These are phyloP conservation scores for Babyrousa celebensis DNA, from an alignment of 2,797 vertebrate genomes.

Conservation along the genomic window DNA sequence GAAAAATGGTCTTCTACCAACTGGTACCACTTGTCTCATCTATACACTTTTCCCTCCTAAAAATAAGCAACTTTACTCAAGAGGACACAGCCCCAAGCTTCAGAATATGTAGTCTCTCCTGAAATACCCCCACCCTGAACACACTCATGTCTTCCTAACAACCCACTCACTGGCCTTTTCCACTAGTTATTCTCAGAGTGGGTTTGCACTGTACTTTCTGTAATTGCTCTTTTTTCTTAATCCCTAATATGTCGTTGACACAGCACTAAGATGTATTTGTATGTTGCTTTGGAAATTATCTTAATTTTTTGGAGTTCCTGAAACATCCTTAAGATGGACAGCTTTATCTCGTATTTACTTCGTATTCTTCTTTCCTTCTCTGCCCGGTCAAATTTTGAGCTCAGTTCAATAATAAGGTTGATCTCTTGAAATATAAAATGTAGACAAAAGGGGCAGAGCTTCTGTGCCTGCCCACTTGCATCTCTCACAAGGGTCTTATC, in stretches of 20 bases:
- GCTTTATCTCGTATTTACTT: not conserved
- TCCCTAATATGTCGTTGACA: not conserved
- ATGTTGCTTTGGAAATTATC: not conserved
- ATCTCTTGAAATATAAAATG: not conserved
- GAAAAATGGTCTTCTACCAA: not conserved
- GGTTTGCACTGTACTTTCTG: not conserved
- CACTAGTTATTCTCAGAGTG: not conserved
- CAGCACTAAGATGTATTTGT: not conserved
- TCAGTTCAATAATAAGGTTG: not conserved
- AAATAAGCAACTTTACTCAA: not conserved
- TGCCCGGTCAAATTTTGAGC: not conserved
- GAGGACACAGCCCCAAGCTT: not conserved
- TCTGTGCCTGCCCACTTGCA: no score
- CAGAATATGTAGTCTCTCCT: not conserved
- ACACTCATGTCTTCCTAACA: not conserved
- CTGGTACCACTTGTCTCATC: not conserved
- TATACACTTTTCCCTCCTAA: not conserved
- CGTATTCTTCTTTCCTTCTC: not conserved
- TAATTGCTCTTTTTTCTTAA: not conserved
- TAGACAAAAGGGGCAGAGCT: not conserved
- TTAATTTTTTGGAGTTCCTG: not conserved
- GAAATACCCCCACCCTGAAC: not conserved
- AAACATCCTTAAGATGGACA: not conserved
- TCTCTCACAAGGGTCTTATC: no score
- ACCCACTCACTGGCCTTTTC: not conserved